phyloP scores from a whole-genome alignment of 2,888 invertebrate genomes.

The Ochropleura leucogaster region DNA sequence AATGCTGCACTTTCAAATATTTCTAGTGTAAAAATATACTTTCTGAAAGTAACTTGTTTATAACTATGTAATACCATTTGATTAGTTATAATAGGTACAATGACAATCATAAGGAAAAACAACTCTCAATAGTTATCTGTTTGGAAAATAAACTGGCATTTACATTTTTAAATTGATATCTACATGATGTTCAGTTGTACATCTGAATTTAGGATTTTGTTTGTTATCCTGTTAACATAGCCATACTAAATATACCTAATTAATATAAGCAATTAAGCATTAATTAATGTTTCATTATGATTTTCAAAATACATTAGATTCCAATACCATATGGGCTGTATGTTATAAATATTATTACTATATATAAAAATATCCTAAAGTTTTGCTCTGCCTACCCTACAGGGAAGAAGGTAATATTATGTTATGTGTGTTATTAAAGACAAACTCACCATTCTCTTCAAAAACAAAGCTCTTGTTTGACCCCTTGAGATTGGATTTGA shows the following conservation, averaged over 20 bases:
- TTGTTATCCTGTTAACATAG: neutral
- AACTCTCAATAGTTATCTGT: no score
- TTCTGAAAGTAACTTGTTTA: neutral
- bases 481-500: conserved; percentile 88
- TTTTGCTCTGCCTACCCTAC: neutral
- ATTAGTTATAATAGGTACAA: neutral
- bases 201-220: neutral
- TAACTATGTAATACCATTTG: neutral
- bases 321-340: neutral
- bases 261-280: neutral
- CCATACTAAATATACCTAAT: neutral
- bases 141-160: neutral
- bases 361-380: neutral
- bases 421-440: neutral
- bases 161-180: neutral
- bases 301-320: neutral
- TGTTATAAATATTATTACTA: neutral
- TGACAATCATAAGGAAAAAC: neutral
- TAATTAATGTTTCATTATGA: neutral
- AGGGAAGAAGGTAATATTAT: neutral
- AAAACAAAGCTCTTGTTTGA: conserved; percentile 87
- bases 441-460: conserved; percentile 81
- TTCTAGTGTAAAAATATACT: neutral
- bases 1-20: neutral
- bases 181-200: neutral